A percentile compares a stretch with the other conserved stretches of the same genome.
phyloP scores from a whole-genome alignment of 2,888 invertebrate genomes.

The Petrolisthes cinctipes region DNA sequence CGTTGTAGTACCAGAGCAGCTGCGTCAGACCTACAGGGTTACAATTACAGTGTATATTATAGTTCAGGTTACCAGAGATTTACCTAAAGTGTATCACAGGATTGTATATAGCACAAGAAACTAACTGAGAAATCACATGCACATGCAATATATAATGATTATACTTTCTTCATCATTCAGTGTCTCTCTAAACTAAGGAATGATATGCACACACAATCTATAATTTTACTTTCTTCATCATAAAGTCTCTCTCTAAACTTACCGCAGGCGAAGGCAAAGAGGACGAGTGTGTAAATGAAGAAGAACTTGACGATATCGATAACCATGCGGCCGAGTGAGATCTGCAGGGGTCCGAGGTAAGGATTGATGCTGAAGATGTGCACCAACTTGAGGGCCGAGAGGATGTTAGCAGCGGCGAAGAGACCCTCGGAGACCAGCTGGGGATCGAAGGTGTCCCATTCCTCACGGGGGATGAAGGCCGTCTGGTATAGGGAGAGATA shows the following conservation, averaged over 20 bases:
- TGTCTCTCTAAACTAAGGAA: too few relatives aligned
- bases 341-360: constrained; percentile 89
- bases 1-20: constrained; percentile 73
- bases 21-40: constrained; percentile 79
- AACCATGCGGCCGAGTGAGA: constrained; percentile 67
- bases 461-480: constrained; percentile 71
- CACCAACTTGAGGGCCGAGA: constrained; percentile 80
- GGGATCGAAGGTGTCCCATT: constrained; percentile 74
- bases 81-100: too few relatives aligned
- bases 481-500: constrained; percentile 34
- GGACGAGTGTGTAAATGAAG: constrained; percentile 86
- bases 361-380: constrained; percentile 94
- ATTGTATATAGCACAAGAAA: too few relatives aligned
- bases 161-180: too few relatives aligned
- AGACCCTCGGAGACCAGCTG: constrained; percentile 72
- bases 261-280: constrained; percentile 94
- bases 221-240: too few relatives aligned
- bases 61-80: neutral
- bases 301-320: constrained; percentile 91
- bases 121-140: too few relatives aligned
- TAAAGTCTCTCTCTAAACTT: constrained; percentile 69
- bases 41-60: neutral
- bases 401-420: constrained; percentile 75
- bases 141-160: too few relatives aligned
- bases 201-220: neutral